Conservation (phyloP, 2,797 vertebrate species). For the Lepidocolaptes lacrymiger region DNA sequence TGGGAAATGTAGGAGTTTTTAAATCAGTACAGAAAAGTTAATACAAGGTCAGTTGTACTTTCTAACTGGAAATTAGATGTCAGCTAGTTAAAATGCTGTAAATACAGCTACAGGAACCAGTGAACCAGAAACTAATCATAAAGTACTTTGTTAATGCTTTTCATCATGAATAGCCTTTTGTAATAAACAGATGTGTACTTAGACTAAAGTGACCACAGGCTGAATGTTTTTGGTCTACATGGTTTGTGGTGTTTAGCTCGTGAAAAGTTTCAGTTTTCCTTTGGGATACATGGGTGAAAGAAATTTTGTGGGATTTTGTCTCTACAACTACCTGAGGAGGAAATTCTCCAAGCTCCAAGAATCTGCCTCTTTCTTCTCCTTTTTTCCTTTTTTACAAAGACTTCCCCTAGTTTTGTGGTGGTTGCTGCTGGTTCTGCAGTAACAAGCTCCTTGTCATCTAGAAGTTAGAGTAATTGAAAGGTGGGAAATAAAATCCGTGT, state of each 20-base stretch:
- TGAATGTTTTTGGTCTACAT: neutral
- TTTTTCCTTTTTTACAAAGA: neutral
- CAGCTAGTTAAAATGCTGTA: neutral
- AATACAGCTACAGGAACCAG: neutral
- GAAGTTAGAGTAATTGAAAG: neutral
- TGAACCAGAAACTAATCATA: neutral
- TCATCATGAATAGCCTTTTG: neutral
- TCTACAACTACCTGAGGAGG: neutral
- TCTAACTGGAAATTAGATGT: neutral
- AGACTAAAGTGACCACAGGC: neutral
- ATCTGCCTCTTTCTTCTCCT: neutral
- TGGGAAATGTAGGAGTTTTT: neutral
- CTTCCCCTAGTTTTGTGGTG: neutral
- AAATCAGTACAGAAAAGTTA: neutral
- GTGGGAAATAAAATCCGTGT: neutral
- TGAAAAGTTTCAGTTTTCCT: neutral
- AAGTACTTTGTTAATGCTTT: neutral
- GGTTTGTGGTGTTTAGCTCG: neutral
- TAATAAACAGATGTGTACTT: neutral
- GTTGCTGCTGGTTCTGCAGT: neutral
- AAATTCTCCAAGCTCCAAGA: neutral
- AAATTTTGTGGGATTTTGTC: neutral
- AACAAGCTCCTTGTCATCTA: neutral
- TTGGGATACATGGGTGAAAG: neutral
- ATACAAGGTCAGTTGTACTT: neutral